Base-by-base conservation (phyloP, 1,140 invertebrate genomes). In the Brachionus sp. region DNA sequence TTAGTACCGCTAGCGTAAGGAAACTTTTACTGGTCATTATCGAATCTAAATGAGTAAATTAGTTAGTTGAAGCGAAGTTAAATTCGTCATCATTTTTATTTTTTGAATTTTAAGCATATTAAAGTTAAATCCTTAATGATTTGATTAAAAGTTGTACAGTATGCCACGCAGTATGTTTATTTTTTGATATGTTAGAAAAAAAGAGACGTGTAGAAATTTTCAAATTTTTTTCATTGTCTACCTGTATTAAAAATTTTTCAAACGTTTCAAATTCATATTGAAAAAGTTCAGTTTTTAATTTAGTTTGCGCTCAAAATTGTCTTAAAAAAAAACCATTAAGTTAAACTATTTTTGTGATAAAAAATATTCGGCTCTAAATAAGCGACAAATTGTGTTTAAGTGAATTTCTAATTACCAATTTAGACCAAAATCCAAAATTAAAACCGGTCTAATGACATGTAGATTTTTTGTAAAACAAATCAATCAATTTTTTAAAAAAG, bases 131-230 rank as follows among this genome's bases (percentile, higher is more conserved):
- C 33, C 64, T 66, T 66, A 25, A 29, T 66, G 25, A 66, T 66
- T 66, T 19, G 29, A 66, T 29, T 66, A 9, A 66, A 66, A 66
- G 29, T 66, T 66, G n/a, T 37, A 66, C 33, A 33, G 33, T 66
- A 35, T 66, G 64, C 64, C 64, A 66, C 64, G 64, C 64, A 66
- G 64, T 66, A 66, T 66, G 64, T 66, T 66, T 66, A 66, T 66
- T 66, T 57, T 19, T 25, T 57, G 50, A 57, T 57, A 57, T 29
- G 33, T 33, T 33, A 66, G 25, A n/a, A 33, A n/a, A n/a, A 66
- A 33, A 33, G 33, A 66, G 64, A 66, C 64, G 64, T 66, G 64
- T 66, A 66, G 25, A 66, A 33, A 66, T 66, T 66, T 66, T 66
- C 33, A 66, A 33, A 66, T 66, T 23, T 35, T 66, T 33, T n/a